Evolutionary conservation across 1,140 invertebrate species (phyloP).

Genomic region (Sminthurides bifidus): DNA sequence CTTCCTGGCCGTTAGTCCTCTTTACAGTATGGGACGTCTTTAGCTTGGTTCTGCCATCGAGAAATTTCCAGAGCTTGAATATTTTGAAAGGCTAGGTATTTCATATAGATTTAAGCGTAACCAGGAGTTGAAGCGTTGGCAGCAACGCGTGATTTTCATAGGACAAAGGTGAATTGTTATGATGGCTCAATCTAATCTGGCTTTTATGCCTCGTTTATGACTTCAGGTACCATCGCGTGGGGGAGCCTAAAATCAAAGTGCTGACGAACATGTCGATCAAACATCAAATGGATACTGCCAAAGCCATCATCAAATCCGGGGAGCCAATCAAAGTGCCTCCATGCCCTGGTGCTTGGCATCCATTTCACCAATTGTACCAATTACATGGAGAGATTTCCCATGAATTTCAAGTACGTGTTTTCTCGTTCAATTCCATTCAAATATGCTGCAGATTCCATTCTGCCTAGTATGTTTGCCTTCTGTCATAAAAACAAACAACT

Average conservation of each 20-base stretch:
- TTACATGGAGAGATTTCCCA: conserved; percentile 26
- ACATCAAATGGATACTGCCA: conserved; percentile 21
- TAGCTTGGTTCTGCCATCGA: background rate
- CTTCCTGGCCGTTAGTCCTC: background rate
- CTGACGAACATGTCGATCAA: conserved; percentile 23
- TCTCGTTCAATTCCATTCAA: no score
- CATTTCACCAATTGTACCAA: conserved; percentile 23
- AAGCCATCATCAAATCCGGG: conserved; percentile 19
- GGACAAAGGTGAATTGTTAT: background rate
- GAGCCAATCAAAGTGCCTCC: conserved; percentile 30
- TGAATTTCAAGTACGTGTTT: conserved; percentile 27
- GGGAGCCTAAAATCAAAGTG: conserved; percentile 26
- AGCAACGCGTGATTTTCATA: background rate
- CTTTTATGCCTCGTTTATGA: background rate
- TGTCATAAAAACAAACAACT: no score
- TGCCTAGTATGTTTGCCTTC: no score
- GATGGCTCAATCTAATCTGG: background rate
- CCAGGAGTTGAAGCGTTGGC: no score
- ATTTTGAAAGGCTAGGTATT: background rate
- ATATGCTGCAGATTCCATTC: no score
- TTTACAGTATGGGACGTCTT: background rate
- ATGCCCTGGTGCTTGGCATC: conserved; percentile 25
- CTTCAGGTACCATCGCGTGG: conserved; percentile 21
- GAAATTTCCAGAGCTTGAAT: background rate
- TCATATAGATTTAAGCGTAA: background rate